Evolutionary conservation across 37 sponge, comb jelly and placozoan genomes (phyloP).

Genomic region (Tethya wilhelma): DNA sequence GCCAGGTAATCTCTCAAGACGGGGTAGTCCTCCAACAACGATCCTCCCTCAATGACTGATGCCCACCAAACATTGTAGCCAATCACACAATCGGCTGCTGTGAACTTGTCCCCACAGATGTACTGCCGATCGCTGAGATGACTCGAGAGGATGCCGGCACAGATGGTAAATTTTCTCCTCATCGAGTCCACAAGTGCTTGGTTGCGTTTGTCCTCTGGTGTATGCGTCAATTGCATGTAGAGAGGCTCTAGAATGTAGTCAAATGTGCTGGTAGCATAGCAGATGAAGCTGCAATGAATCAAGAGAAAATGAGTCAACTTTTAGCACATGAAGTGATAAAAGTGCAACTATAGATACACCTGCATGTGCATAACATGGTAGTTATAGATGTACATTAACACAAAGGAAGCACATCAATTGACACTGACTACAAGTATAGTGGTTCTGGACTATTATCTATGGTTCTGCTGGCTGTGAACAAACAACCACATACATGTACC

Average conservation of each 20-base stretch:
- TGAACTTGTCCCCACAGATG: conserved; percentile 69
- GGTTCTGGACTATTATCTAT: not conserved
- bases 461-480: not conserved
- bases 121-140: conserved; percentile 45
- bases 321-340: not conserved
- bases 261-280: conserved; percentile 59
- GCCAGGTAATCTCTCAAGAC: conserved; percentile 50
- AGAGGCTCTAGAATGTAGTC: conserved; percentile 72
- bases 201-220: conserved; percentile 64
- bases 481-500: not conserved
- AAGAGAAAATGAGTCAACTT: not conserved
- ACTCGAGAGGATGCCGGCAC: conserved; percentile 53
- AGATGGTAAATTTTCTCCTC: conserved; percentile 58
- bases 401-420: too few species aligned
- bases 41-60: conserved; percentile 45
- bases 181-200: conserved; percentile 49
- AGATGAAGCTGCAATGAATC: conserved; percentile 49
- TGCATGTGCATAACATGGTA: too few species aligned
- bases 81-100: conserved; percentile 71
- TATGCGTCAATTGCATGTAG: conserved; percentile 80
- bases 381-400: too few species aligned
- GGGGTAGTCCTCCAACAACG: conserved; percentile 58
- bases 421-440: too few species aligned
- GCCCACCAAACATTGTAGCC: conserved; percentile 82
- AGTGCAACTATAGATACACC: too few species aligned